Percentiles rank a stretch among this genome's conserved stretches.
phyloP scores from a whole-genome alignment of 2,113 vertebrate genomes.

The Corynorhinus townsendii region DNA sequence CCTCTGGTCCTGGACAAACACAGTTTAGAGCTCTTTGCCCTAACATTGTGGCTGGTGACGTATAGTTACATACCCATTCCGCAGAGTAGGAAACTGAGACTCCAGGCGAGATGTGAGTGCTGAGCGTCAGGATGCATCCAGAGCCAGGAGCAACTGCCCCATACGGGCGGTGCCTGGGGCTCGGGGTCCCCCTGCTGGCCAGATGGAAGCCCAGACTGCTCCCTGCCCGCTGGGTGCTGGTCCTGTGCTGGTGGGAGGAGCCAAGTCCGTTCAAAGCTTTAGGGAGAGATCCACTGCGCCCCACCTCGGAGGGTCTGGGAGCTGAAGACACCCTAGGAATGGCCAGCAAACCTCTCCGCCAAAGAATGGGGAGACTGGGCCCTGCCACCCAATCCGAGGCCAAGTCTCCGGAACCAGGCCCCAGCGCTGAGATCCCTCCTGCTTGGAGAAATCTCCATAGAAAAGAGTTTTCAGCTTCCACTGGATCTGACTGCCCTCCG shows the following conservation, averaged over 20 bases:
- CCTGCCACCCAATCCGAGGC: neutral
- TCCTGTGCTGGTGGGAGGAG: neutral
- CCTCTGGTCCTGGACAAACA: too few relatives aligned
- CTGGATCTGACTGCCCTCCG: neutral
- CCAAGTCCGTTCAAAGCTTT: neutral
- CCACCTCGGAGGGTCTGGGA: neutral
- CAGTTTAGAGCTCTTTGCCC: neutral
- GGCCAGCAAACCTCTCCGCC: neutral
- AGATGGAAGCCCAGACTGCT: neutral
- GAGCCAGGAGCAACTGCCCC: accelerated
- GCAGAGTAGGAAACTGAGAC: neutral
- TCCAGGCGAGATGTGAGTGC: neutral
- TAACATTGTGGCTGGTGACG: too few relatives aligned
- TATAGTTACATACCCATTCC: neutral
- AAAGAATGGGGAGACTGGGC: too few relatives aligned
- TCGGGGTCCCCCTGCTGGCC: constrained; percentile 69
- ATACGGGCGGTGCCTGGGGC: neutral
- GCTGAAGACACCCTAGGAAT: neutral
- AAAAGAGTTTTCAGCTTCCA: neutral
- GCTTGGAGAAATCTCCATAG: neutral
- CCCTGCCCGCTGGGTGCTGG: accelerated
- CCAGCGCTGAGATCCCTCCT: accelerated
- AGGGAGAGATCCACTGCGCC: neutral
- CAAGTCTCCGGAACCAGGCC: neutral
- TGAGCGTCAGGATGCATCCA: accelerated